phyloP scores from a whole-genome alignment of 2,888 invertebrate genomes.

The Xestia rhomboidea region DNA sequence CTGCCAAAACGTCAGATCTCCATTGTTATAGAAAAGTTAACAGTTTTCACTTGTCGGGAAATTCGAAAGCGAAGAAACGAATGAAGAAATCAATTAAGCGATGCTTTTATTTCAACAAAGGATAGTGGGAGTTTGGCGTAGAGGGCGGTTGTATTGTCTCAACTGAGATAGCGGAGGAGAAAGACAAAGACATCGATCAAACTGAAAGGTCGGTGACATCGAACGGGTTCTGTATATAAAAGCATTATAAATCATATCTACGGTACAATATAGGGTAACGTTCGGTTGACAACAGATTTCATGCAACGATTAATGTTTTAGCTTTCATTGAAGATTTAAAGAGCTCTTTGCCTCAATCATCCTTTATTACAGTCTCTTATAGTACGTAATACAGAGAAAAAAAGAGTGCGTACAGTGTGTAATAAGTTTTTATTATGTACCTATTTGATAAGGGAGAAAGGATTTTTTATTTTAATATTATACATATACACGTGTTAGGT shows the following conservation, averaged over 20 bases:
- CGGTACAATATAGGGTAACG: constrained; percentile 49
- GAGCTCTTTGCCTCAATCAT: constrained; percentile 40
- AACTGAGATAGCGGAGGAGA: constrained; percentile 71
- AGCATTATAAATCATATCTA: constrained; percentile 58
- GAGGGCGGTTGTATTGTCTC: constrained; percentile 70
- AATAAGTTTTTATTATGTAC: constrained; percentile 55
- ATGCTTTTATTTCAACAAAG: constrained; percentile 71
- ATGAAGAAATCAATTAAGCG: constrained; percentile 73
- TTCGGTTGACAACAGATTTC: constrained; percentile 42
- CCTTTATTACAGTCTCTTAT: constrained; percentile 11
- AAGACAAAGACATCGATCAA: constrained; percentile 80
- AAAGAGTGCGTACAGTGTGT: constrained; percentile 33
- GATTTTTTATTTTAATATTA: constrained; percentile 36
- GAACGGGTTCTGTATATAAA: constrained; percentile 66
- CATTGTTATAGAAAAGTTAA: constrained; percentile 77
- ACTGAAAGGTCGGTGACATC: constrained; percentile 72
- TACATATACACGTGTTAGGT: background rate
- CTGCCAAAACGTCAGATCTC: constrained; percentile 76
- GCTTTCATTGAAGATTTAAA: constrained; percentile 41
- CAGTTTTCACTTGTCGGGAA: constrained; percentile 77
- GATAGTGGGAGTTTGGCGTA: constrained; percentile 72
- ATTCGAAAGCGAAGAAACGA: constrained; percentile 65
- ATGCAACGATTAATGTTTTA: constrained; percentile 24
- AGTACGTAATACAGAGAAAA: constrained; percentile 41
- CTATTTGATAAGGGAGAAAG: constrained; percentile 18